Conservation (phyloP, 23 tunicate species). For the Clavelina lepadiformis region DNA sequence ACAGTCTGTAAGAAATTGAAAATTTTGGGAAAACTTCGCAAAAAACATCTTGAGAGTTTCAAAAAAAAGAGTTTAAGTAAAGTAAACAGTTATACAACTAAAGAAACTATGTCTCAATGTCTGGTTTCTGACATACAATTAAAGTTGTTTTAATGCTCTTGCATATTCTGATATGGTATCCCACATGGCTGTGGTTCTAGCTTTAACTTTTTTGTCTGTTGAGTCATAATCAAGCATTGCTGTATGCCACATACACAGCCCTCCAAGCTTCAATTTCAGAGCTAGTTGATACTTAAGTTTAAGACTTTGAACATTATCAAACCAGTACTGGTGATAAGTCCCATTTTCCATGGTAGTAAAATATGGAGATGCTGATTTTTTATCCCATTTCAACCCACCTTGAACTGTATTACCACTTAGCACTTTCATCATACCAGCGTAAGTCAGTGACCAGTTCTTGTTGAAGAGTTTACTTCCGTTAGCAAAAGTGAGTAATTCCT, state of each 20-base stretch:
- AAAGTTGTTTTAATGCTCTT: too few species aligned
- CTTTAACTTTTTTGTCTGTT: conserved; percentile 18
- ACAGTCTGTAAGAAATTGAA: too few species aligned
- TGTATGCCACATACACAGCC: conserved; percentile 61
- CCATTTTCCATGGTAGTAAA: conserved; percentile 39
- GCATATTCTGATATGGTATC: conserved; percentile 24
- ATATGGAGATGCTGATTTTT: conserved; percentile 29
- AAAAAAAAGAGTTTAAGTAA: too few species aligned
- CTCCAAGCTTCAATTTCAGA: conserved; percentile 13
- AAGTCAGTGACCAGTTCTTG: conserved; percentile 9
- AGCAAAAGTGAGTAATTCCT: too few species aligned
- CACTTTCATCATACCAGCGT: conserved; percentile 11
- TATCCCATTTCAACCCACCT: conserved; percentile 41
- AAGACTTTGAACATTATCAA: conserved; percentile 52
- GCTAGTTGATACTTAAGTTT: conserved; percentile 49
- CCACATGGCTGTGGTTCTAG: conserved; percentile 42
- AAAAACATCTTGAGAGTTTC: too few species aligned
- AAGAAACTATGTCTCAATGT: too few species aligned
- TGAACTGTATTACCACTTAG: conserved; percentile 10
- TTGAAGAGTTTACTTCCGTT: conserved; percentile 7
- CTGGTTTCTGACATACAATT: too few species aligned
- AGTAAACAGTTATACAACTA: too few species aligned
- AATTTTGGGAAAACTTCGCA: too few species aligned
- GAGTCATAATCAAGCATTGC: conserved; percentile 40
- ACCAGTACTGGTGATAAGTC: conserved; percentile 53